Evolutionary conservation across 2,113 vertebrate genomes (phyloP).

Genomic region (Passer montanus): DNA sequence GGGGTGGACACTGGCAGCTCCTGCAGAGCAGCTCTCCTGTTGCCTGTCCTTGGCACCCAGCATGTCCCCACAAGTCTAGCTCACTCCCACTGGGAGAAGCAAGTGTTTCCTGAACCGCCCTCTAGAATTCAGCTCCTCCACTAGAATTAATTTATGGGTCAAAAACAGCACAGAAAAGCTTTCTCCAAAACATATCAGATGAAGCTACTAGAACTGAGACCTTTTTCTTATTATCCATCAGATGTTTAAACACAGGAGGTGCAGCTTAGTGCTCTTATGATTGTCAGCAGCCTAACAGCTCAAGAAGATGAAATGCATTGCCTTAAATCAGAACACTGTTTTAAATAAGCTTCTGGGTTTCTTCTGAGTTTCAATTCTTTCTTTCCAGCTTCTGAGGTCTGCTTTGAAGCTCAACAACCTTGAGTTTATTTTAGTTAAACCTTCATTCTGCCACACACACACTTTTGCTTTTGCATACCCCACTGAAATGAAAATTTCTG

Average conservation of each 20-base stretch:
- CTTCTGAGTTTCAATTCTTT: not conserved
- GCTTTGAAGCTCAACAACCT: not conserved
- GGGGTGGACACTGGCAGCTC: not conserved
- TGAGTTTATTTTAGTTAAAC: not conserved
- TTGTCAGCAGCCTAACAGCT: not conserved
- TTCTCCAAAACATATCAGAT: not conserved
- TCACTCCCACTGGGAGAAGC: not conserved
- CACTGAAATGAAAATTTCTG: not conserved
- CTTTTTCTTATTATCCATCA: not conserved
- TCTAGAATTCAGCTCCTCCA: not conserved
- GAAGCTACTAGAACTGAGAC: not conserved
- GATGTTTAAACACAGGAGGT: not conserved
- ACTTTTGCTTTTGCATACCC: not conserved
- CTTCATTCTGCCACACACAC: rapidly evolving
- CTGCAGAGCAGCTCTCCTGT: not conserved
- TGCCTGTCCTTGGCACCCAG: not conserved
- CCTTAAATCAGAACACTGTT: not conserved
- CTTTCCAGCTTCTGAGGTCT: not conserved
- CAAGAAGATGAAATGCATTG: not conserved
- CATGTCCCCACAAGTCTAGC: not conserved
- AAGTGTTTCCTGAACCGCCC: not conserved
- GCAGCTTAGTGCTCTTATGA: not conserved
- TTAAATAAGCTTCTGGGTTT: not conserved
- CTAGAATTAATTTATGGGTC: not conserved
- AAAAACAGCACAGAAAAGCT: not conserved